These are phyloP conservation scores for Strigops habroptila DNA, from an alignment of 2,113 vertebrate species.

Conservation along the genomic window DNA sequence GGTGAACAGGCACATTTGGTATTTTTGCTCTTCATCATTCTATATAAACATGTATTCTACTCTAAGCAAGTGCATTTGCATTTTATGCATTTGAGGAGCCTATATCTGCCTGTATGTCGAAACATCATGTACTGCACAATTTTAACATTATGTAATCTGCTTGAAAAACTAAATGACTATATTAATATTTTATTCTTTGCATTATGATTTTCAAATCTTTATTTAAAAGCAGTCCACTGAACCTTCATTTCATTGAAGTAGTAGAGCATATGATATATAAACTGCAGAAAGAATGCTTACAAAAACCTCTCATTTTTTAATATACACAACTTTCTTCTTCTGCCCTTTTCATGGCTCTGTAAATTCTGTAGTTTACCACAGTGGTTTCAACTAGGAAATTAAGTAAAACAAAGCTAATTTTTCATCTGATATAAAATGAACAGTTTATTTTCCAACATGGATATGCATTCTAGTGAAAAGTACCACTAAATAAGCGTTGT, in stretches of 20 bases:
- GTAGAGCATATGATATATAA: background rate
- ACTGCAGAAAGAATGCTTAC: background rate
- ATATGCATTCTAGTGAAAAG: background rate
- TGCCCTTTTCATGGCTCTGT: background rate
- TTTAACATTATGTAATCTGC: background rate
- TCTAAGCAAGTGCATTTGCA: background rate
- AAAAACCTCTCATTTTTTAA: background rate
- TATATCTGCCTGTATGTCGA: background rate
- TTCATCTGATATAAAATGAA: background rate
- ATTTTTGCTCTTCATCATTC: background rate
- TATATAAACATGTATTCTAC: background rate
- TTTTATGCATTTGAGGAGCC: background rate
- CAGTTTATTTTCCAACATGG: background rate
- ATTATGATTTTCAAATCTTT: background rate
- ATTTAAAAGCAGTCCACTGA: background rate
- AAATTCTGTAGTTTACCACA: background rate
- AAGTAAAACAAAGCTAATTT: background rate
- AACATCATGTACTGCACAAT: background rate
- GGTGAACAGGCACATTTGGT: background rate
- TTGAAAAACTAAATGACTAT: background rate
- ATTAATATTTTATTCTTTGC: background rate
- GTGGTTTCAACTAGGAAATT: background rate
- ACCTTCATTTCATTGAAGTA: background rate
- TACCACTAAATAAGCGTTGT: background rate
- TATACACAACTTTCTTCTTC: background rate